Percentiles rank a stretch among this genome's conserved stretches.
phyloP scores from a whole-genome alignment of 1,140 invertebrate species.

The Cydia splendana region DNA sequence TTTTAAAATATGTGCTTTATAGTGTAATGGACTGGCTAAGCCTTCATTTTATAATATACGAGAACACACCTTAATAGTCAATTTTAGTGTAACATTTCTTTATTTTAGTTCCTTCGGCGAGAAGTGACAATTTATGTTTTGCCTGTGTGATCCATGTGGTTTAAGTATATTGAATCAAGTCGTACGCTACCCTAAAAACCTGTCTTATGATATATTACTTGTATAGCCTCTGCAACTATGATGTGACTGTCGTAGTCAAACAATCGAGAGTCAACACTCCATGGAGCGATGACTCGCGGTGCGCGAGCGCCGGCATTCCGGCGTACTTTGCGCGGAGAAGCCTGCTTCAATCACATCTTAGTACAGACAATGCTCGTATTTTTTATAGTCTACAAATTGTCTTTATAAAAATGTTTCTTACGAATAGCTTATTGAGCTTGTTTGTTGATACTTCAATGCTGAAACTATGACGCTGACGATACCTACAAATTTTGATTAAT shows the following conservation, averaged over 20 bases:
- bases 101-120: too few species aligned
- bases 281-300: constrained; percentile 70
- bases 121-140: too few species aligned
- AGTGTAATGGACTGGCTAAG: too few species aligned
- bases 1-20: too few species aligned
- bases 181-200: constrained; percentile 24
- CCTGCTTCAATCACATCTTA: not conserved
- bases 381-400: not conserved
- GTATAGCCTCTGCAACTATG: constrained; percentile 70
- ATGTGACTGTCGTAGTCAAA: constrained; percentile 67
- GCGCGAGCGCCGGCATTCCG: constrained; percentile 51
- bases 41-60: too few species aligned
- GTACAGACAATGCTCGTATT: not conserved
- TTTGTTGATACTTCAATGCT: too few species aligned
- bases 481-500: too few species aligned
- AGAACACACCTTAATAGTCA: too few species aligned
- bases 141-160: not conserved
- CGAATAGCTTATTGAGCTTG: too few species aligned
- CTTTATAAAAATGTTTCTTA: not conserved
- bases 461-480: too few species aligned
- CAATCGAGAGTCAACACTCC: constrained; percentile 72
- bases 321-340: not conserved
- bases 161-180: not conserved
- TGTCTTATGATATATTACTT: constrained; percentile 44
- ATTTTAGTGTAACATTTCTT: too few species aligned